phyloP scores from a whole-genome alignment of 2,113 vertebrate genomes.

The Ursus arctos region DNA sequence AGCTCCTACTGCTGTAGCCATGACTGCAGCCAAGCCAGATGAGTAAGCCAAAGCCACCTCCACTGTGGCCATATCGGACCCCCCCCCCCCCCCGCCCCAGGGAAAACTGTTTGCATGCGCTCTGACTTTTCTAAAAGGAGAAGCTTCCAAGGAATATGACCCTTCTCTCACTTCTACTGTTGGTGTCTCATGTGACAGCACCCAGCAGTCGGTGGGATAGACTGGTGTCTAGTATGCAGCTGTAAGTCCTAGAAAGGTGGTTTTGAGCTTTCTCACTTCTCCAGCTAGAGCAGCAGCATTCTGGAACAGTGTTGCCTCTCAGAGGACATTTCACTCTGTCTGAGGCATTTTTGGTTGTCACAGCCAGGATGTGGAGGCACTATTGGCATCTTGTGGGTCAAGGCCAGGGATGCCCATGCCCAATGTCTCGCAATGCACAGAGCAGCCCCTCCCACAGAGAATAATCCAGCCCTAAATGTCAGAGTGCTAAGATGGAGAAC shows the following conservation, averaged over 20 bases:
- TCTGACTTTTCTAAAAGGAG: neutral
- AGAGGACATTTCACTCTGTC: neutral
- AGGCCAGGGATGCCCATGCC: neutral
- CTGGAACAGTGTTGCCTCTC: neutral
- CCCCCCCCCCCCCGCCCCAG: neutral
- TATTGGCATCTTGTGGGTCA: neutral
- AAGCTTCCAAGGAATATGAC: neutral
- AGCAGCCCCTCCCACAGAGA: neutral
- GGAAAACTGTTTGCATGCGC: neutral
- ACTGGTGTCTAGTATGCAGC: neutral
- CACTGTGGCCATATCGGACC: too few relatives aligned
- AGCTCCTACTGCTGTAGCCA: neutral
- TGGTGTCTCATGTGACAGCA: neutral
- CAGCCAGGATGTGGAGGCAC: neutral
- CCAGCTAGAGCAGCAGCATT: neutral
- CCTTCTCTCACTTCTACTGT: too few relatives aligned
- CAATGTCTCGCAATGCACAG: accelerated
- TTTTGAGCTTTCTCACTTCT: neutral
- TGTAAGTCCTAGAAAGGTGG: neutral
- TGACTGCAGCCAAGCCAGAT: neutral
- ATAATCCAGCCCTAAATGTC: neutral
- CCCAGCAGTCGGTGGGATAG: neutral
- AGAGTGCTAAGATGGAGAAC: neutral
- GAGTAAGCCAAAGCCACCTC: neutral
- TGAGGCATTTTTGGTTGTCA: neutral